These are phyloP conservation scores for Thecocarcelia acutangulata DNA, from an alignment of 2,888 invertebrate species.

Conservation along the genomic window DNA sequence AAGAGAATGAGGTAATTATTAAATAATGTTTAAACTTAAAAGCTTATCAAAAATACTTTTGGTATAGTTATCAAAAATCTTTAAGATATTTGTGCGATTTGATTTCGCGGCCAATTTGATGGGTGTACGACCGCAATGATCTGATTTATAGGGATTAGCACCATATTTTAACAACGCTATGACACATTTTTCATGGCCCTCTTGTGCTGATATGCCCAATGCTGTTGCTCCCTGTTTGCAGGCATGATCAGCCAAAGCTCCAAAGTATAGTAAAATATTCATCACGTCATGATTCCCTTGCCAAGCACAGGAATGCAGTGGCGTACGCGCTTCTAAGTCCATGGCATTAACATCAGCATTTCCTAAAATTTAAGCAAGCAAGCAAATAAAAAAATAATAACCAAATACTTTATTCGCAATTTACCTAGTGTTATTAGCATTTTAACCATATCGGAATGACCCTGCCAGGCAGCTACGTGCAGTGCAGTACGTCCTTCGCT, in stretches of 20 bases:
- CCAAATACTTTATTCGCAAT: constrained; percentile 15
- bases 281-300: constrained; percentile 95
- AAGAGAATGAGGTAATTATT: neutral
- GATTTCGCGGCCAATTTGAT: constrained; percentile 95
- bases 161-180: constrained; percentile 90
- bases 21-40: neutral
- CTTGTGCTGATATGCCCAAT: constrained; percentile 96
- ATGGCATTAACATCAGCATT: constrained; percentile 93
- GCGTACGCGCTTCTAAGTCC: constrained; percentile 93
- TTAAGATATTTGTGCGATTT: constrained; percentile 92
- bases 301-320: constrained; percentile 97
- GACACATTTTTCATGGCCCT: constrained; percentile 96
- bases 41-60: constrained; percentile 77
- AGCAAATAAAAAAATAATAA: neutral
- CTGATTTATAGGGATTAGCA: constrained; percentile 92
- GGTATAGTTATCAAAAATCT: constrained; percentile 87
- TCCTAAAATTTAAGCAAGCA: constrained; percentile 80
- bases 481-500: constrained; percentile 94
- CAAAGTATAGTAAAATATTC: constrained; percentile 88
- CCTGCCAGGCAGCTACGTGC: constrained; percentile 96
- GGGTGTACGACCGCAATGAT: constrained; percentile 92
- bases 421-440: constrained; percentile 87
- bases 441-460: constrained; percentile 95
- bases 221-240: constrained; percentile 98
- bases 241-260: constrained; percentile 92